These are phyloP conservation scores for Deroplatys truncata DNA, from an alignment of 2,888 invertebrate species.

Conservation along the genomic window DNA sequence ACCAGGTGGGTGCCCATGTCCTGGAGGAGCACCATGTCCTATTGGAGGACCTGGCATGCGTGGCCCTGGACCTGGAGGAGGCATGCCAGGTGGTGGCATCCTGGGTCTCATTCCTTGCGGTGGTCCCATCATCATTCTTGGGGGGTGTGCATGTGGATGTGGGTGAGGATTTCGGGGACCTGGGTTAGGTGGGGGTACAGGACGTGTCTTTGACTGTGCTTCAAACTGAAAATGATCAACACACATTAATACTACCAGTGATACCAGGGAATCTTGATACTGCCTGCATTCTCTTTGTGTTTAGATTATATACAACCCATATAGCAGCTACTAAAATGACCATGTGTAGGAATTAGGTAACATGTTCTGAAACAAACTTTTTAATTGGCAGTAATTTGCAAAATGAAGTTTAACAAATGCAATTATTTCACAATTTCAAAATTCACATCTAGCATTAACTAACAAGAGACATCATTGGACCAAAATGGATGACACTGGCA, in stretches of 20 bases:
- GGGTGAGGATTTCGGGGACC: conserved; percentile 58
- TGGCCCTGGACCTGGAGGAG: conserved; percentile 55
- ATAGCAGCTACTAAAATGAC: too few relatives aligned
- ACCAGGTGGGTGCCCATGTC: conserved; percentile 54
- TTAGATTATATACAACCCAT: too few relatives aligned
- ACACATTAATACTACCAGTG: background rate
- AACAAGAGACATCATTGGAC: too few relatives aligned
- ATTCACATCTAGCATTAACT: too few relatives aligned
- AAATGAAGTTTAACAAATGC: too few relatives aligned
- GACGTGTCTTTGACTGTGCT: conserved; percentile 86
- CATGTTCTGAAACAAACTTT: too few relatives aligned
- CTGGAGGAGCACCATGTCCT: conserved; percentile 47
- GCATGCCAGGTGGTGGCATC: conserved; percentile 54
- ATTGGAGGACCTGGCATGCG: conserved; percentile 51
- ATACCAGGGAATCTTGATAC: background rate
- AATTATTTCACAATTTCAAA: too few relatives aligned
- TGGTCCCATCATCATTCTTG: conserved; percentile 57
- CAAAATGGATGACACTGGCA: too few relatives aligned
- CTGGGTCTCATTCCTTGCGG: conserved; percentile 50
- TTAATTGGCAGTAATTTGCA: too few relatives aligned
- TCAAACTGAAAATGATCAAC: conserved; percentile 62
- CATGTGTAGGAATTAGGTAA: too few relatives aligned
- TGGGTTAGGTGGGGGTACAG: conserved; percentile 71
- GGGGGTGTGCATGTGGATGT: conserved; percentile 43
- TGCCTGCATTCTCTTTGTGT: too few relatives aligned